Percentiles rank a stretch among this genome's conserved stretches.
Evolutionary conservation across 2,888 invertebrate species (phyloP).

Genomic region (Xylota sylvarum): DNA sequence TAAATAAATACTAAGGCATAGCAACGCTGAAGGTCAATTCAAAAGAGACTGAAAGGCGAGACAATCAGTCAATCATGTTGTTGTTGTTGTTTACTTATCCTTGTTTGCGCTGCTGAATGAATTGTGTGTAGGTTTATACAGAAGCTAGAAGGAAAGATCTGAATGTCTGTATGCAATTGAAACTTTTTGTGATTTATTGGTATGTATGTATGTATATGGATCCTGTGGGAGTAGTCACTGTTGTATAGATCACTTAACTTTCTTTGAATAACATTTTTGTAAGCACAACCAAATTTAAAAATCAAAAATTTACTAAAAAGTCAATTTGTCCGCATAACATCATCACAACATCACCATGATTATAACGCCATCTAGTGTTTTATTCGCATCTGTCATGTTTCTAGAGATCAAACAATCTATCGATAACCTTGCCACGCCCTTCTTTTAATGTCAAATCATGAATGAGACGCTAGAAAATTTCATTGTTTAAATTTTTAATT

Average conservation of each 20-base stretch:
- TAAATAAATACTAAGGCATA: slow-evolving; percentile 4
- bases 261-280: too few species aligned
- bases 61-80: slow-evolving; percentile 52
- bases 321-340: too few species aligned
- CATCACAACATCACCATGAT: too few species aligned
- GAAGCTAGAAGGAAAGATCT: neutral
- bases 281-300: neutral
- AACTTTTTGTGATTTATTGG: neutral
- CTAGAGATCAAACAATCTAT: neutral
- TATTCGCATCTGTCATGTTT: neutral
- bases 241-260: too few species aligned
- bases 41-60: slow-evolving; percentile 70
- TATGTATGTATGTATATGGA: neutral
- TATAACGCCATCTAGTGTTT: slow-evolving; percentile 7
- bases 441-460: neutral
- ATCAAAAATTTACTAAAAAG: too few species aligned
- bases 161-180: neutral
- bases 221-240: neutral
- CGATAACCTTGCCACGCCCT: slow-evolving; percentile 7
- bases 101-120: slow-evolving; percentile 30
- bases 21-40: slow-evolving; percentile 59
- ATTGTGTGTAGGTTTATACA: slow-evolving; percentile 9
- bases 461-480: neutral
- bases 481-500: neutral
- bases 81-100: slow-evolving; percentile 52